Base-by-base conservation (phyloP, 2,797 vertebrate species). In the Galagoides demidoff region DNA sequence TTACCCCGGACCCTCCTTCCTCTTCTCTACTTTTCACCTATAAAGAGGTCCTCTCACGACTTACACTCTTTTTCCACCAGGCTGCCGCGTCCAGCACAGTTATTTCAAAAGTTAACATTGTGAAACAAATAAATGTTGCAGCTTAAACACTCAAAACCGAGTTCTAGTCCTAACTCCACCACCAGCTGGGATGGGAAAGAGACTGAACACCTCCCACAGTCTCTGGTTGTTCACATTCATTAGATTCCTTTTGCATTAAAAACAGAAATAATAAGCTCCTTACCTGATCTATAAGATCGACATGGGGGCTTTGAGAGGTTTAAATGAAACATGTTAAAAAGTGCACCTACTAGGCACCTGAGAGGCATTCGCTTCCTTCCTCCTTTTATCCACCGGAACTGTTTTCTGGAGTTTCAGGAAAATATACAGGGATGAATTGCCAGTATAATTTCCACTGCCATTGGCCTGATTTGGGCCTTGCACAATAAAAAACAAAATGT, bases 381-480 rank as follows among this genome's bases (percentile, higher is more conserved):
- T 22, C 4, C 90, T 66, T 16, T 45, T 79, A 23, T 37, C 29
- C 49, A 39, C 6, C 68, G 59, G n/a, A 63, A 61, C 23, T 39
- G 34, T 61, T 29, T 37, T 16, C 78, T 61, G 22, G 34, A 97
- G 64, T 49, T 82, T 88, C 3, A 84, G 63, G 45, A 86, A 87
- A 87, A 64, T 31, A 52, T 23, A 25, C 37, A 66, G 63, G 57
- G 17, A 31, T 10, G 57, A 11, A 27, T 10, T 57, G 9, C 20
- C 23, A 63, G n/a, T 12, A 66, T 57, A 70, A 71, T 94, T 94
- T 95, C 16, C 59, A 57, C 57, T 57, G 27, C 55, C 70, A 92
- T 23, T 85, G 85, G 27, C 71, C 43, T 94, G 74, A 68, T 92
- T 74, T 89, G 85, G n/a, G 52, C 71, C 88, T 92, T 76, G 82